A percentile compares a stretch with the other conserved stretches of the same genome.
These are phyloP conservation scores for Drosophila borealis DNA, from an alignment of 2,888 invertebrate species.

Conservation along the genomic window DNA sequence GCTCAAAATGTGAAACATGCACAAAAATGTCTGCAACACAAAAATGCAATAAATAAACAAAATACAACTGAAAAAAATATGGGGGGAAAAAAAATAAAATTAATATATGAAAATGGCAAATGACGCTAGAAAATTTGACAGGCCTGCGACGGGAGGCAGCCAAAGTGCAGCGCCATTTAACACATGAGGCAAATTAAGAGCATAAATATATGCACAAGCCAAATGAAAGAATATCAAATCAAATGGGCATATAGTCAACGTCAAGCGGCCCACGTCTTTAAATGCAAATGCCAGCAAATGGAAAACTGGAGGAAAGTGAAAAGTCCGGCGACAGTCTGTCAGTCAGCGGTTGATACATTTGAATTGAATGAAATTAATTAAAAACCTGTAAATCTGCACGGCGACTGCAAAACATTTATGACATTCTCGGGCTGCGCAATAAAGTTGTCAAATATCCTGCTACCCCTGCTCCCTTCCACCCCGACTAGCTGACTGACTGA, in stretches of 20 bases:
- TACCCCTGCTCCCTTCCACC: not conserved
- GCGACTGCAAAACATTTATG: conserved; percentile 41
- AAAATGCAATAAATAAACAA: conserved; percentile 72
- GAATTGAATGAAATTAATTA: conserved; percentile 74
- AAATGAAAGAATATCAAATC: conserved; percentile 23
- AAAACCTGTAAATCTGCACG: conserved; percentile 74
- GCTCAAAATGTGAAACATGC: conserved; percentile 64
- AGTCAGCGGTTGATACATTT: conserved; percentile 61
- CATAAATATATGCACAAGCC: conserved; percentile 36
- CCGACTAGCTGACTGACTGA: not conserved
- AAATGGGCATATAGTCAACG: conserved; percentile 31
- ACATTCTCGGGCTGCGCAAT: conserved; percentile 50
- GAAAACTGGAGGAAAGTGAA: conserved; percentile 32
- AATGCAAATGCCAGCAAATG: conserved; percentile 29
- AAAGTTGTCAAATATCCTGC: conserved; percentile 50
- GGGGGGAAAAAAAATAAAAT: conserved; percentile 2
- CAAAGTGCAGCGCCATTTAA: conserved; percentile 75
- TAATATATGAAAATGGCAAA: conserved; percentile 42
- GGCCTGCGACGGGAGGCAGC: conserved; percentile 27
- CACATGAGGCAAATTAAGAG: conserved; percentile 72
- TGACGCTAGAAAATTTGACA: conserved; percentile 66
- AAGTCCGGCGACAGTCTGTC: conserved; percentile 45
- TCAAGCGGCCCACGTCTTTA: conserved; percentile 46
- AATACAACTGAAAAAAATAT: conserved; percentile 30
- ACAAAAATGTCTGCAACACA: conserved; percentile 43